Base-by-base conservation (phyloP, 2,888 invertebrate species). In the Silvanus unidentatus region DNA sequence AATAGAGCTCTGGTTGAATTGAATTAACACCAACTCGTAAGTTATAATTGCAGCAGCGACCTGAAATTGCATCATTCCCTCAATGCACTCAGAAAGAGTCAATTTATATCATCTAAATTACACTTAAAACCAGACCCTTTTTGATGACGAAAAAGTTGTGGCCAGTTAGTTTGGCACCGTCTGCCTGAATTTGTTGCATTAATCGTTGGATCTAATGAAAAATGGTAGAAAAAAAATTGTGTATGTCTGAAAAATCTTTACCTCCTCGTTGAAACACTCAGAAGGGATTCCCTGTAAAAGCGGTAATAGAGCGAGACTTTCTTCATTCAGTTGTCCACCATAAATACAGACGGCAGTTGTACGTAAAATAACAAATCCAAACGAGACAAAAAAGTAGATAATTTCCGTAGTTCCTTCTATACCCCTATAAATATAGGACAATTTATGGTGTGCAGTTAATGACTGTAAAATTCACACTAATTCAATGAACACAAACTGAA, bases 281-380 rank as follows among this genome's bases (percentile, higher is more conserved):
- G 78, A 77, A 1, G 82, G 78, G 2, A 82, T 80, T 22, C 80
- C 77, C 57, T 81, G 82, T 11, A 84, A 58, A 1, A 79, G 73
- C 1, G 62, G 50, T 30, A 68, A 47, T 1, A 65, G 59, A 27
- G 63, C 61, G 55, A 64, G 66, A 50, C 71, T 71, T 34, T 64
- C 60, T 42, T 66, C 64, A 41, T 63, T 58, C n/a, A 66, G 55
- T 52, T 54, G 57, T 12, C 64, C 60, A 32, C 60, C 67, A 43
- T 57, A 61, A 34, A 63, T 53, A 12, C 58, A 59, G 4, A 66
- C 60, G 0, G 78, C 75, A 0, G 79, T 69, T 0, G 82, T 81
- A 30, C 83, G 72, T 2, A 73, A 66, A 44, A 84, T 71, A 14
- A 84, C 69, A 57, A 78, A 83, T 10, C 78, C 76, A 43, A 84